Evolutionary conservation across 30 jellyfish, hydroid and myxozoan genomes (phyloP), one percentile per base, ranked within the genome.

Genomic region (Aurelia sp.): DNA sequence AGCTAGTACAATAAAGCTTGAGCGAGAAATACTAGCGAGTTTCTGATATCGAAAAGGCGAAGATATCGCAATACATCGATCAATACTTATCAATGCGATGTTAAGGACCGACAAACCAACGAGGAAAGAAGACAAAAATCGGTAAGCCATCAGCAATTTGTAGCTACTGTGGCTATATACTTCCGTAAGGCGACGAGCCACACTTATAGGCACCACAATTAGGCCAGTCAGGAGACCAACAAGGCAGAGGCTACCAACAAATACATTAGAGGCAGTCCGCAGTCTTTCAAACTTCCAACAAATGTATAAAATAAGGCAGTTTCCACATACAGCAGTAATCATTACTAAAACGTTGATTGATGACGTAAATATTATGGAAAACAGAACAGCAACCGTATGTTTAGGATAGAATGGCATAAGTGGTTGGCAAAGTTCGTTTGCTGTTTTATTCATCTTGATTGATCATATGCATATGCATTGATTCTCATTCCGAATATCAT

Each of bases 11-110:
- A 57, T 64, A 58, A 52, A 15, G 16, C 64, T 20, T 31, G 27
- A 55, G 33, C 66, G 86, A 41, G 76, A 75, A 58, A 47, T 75
- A 13, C 62, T 53, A 20, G 86, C 86, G 74, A 90, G 52, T 62
- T 27, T 57, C 30, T 73, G 89, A 53, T 90, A 90, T 70, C 85
- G 92, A 68, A 69, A 90, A 17, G 97, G 97, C 50, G 33, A 41
- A 22, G 69, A 57, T 30, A 90, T 76, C 23, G 97, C 97, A 64
- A 90, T 60, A 67, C 73, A 83, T 20, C 97, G 92, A 76, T 91
- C 98, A 75, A 85, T 44, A 66, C 97, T 91, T 37, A 91, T 86
- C 62, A 91, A 35, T 20, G 84, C 87, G 30, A 91, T 67, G 60
- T 73, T 85, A 41, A 85, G 15, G 22, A 91, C 73, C 13, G 98